Conservation (phyloP, 2,113 vertebrate genomes). For the Symphodus melops region DNA sequence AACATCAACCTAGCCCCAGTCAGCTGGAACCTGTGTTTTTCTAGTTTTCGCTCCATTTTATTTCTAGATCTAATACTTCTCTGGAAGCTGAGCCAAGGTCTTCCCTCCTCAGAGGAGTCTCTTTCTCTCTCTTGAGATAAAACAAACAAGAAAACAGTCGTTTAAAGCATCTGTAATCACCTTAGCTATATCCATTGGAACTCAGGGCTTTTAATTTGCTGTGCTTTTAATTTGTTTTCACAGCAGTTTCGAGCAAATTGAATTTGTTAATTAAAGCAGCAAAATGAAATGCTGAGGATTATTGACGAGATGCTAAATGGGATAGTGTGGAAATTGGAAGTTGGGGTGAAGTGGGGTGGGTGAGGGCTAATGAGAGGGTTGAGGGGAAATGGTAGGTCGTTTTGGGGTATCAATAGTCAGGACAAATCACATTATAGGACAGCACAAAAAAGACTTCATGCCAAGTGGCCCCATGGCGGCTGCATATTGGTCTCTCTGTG, state of each 20-base stretch:
- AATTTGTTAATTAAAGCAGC: constrained; percentile 99
- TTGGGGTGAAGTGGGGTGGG: constrained; percentile 81
- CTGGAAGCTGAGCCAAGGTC: constrained; percentile 71
- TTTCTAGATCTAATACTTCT: constrained; percentile 22
- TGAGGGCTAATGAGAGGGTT: constrained; percentile 75
- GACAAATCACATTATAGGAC: constrained; percentile 94
- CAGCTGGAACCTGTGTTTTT: not conserved
- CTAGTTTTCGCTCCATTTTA: not conserved
- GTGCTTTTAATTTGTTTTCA: constrained; percentile 99
- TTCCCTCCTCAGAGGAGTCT: constrained; percentile 46
- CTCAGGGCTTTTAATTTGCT: constrained; percentile 90
- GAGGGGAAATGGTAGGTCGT: constrained; percentile 78
- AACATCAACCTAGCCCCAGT: not conserved
- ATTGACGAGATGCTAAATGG: constrained; percentile 99
- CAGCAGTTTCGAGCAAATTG: constrained; percentile 96
- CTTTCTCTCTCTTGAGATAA: constrained; percentile 70
- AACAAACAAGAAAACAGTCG: constrained; percentile 82
- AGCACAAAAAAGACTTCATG: constrained; percentile 80
- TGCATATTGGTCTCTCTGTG: constrained; percentile 72
- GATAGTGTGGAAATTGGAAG: constrained; percentile 93
- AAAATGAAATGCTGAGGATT: constrained; percentile 99
- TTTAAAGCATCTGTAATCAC: constrained; percentile 89
- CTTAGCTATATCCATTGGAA: constrained; percentile 89
- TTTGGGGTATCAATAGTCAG: constrained; percentile 90
- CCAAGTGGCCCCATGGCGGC: constrained; percentile 82